These are phyloP conservation scores for Patella depressa DNA, from an alignment of 2,888 invertebrate genomes.

Conservation along the genomic window DNA sequence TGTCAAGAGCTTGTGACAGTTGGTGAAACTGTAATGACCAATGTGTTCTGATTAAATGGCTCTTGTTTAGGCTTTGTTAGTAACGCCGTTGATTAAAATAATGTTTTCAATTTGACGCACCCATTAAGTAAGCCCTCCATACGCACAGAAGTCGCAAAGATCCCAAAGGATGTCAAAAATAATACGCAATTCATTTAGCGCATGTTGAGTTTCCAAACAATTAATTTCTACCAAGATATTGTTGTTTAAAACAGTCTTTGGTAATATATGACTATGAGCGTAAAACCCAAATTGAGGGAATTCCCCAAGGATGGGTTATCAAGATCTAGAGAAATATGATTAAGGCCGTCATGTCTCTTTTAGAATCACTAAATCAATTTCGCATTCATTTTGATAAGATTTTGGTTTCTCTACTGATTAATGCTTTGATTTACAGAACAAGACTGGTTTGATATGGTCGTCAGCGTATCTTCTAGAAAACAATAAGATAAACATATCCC, in stretches of 20 bases:
- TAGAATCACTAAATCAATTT: too few relatives aligned
- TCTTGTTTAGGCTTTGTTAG: constrained; percentile 7
- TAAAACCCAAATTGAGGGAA: too few relatives aligned
- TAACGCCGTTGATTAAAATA: constrained; percentile 2
- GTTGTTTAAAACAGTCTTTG: neutral
- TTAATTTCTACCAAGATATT: neutral
- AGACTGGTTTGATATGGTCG: too few relatives aligned
- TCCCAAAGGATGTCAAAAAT: neutral
- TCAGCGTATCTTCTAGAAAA: too few relatives aligned
- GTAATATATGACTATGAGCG: constrained; percentile 1
- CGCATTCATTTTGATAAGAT: too few relatives aligned
- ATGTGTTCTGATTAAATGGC: neutral
- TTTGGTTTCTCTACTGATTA: too few relatives aligned
- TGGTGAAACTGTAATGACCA: neutral
- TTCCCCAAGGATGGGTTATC: too few relatives aligned
- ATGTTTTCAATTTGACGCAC: constrained; percentile 6
- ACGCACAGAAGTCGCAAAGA: neutral
- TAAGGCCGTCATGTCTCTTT: too few relatives aligned
- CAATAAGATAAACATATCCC: too few relatives aligned
- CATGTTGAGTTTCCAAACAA: constrained; percentile 5
- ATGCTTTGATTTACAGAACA: too few relatives aligned
- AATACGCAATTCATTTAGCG: constrained; percentile 2
- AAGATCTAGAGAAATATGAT: too few relatives aligned
- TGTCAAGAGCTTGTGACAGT: neutral
- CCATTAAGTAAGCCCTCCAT: neutral